phyloP scores from a whole-genome alignment of 1,140 invertebrate species.

The Cherax destructor region DNA sequence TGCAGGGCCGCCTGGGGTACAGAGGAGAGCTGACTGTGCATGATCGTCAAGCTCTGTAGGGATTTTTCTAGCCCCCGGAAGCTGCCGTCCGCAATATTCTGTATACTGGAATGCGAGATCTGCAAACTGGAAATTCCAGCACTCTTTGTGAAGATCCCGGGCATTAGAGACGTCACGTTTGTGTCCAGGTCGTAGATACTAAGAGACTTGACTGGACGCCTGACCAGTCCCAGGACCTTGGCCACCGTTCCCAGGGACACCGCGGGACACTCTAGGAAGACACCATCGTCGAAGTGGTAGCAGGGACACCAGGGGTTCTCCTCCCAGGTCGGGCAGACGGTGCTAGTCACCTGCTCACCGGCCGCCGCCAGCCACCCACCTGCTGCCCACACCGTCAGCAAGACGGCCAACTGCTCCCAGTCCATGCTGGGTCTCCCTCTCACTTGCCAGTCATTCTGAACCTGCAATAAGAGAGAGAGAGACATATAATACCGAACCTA shows the following conservation, averaged over 20 bases:
- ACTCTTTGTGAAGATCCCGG: slow-evolving; percentile 80
- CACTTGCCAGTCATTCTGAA: slow-evolving; percentile 8
- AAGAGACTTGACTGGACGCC: slow-evolving; percentile 84
- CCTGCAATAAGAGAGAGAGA: background rate
- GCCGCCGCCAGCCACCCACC: background rate
- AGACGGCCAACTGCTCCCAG: slow-evolving; percentile 3
- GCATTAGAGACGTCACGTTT: slow-evolving; percentile 82
- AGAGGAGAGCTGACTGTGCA: slow-evolving; percentile 64
- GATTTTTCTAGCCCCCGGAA: slow-evolving; percentile 65
- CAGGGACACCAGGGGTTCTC: slow-evolving; percentile 89
- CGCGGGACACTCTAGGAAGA: slow-evolving; percentile 91
- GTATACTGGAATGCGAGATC: slow-evolving; percentile 60
- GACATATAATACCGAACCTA: too few species aligned
- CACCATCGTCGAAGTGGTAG: slow-evolving; percentile 92
- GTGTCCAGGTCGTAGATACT: slow-evolving; percentile 91
- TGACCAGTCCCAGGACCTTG: slow-evolving; percentile 78
- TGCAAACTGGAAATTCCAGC: slow-evolving; percentile 54
- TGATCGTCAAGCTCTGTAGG: slow-evolving; percentile 63
- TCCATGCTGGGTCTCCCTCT: slow-evolving; percentile 26
- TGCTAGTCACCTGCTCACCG: slow-evolving; percentile 34
- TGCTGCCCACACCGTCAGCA: slow-evolving; percentile 29
- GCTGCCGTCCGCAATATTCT: slow-evolving; percentile 55
- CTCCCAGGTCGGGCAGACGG: slow-evolving; percentile 82
- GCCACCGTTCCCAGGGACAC: slow-evolving; percentile 80
- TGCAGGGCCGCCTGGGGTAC: slow-evolving; percentile 67